These are phyloP conservation scores for Lydus trimaculatus DNA, from an alignment of 2,888 invertebrate species.

Conservation along the genomic window DNA sequence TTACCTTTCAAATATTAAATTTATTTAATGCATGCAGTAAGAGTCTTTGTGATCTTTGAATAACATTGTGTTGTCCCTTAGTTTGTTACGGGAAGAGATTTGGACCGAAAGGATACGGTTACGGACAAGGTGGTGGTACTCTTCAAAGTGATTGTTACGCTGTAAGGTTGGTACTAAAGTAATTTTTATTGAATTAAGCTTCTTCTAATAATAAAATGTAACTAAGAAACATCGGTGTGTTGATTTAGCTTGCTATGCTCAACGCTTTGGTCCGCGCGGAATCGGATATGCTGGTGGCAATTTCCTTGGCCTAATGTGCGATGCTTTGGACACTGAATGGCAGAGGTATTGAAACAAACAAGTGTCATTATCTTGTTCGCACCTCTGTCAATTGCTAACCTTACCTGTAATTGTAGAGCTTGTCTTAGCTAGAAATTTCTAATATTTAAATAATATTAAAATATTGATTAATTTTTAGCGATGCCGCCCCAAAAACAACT, in stretches of 20 bases:
- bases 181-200: conserved; percentile 9
- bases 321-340: conserved; percentile 79
- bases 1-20: background rate
- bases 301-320: conserved; percentile 84
- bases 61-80: conserved; percentile 55
- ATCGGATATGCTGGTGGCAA: conserved; percentile 92
- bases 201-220: background rate
- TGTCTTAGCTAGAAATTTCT: background rate
- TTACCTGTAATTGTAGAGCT: background rate
- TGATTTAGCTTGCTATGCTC: conserved; percentile 89
- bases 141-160: conserved; percentile 88
- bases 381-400: conserved; percentile 28
- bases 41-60: conserved; percentile 16
- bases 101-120: conserved; percentile 97
- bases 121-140: conserved; percentile 95
- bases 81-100: conserved; percentile 97
- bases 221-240: conserved; percentile 28
- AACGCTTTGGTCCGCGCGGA: conserved; percentile 93
- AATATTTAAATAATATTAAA: background rate
- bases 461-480: conserved; percentile 62
- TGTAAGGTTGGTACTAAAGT: conserved; percentile 70
- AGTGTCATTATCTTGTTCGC: conserved; percentile 16
- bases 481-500: conserved; percentile 78
- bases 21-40: conserved; percentile 8
- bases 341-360: conserved; percentile 67